Percentiles rank a stretch among this genome's conserved stretches.
Conservation (phyloP, 2,113 vertebrate species). For the Corapipo altera region DNA sequence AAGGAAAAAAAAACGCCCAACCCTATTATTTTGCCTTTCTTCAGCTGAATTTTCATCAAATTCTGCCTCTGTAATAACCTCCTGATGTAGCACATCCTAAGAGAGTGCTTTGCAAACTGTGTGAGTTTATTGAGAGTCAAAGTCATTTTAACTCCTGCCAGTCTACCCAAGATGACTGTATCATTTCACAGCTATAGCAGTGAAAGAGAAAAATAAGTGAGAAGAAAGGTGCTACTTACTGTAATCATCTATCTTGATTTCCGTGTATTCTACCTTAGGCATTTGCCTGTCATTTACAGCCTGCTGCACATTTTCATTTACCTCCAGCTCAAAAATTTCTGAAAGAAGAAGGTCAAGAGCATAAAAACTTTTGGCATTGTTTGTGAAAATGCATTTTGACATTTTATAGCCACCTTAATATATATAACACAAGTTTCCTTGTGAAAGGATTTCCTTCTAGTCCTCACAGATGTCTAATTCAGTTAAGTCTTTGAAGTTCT, state of each 20-base stretch:
- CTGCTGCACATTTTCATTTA: conserved; percentile 83
- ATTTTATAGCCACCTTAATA: neutral
- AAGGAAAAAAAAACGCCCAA: neutral
- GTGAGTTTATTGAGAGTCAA: conserved; percentile 22
- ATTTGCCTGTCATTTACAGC: conserved; percentile 86
- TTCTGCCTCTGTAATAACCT: neutral
- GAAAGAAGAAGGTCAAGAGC: conserved; percentile 41
- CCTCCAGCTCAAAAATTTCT: conserved; percentile 87
- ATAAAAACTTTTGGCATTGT: neutral
- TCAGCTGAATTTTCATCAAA: conserved; percentile 7
- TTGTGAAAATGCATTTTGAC: neutral
- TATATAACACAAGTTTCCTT: neutral
- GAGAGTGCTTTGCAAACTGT: conserved; percentile 32
- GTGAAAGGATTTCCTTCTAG: neutral
- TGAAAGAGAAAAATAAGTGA: neutral
- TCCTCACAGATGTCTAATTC: neutral
- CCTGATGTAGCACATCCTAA: neutral
- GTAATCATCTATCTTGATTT: conserved; percentile 86
- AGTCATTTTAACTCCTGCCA: conserved; percentile 3
- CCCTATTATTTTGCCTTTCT: neutral
- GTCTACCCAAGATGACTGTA: neutral
- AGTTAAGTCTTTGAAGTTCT: neutral
- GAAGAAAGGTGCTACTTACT: conserved; percentile 74
- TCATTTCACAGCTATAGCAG: neutral
- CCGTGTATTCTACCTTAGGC: conserved; percentile 85